A percentile compares a stretch with the other conserved stretches of the same genome.
phyloP scores from a whole-genome alignment of 2,113 vertebrate genomes.

The Argyrosomus japonicus region DNA sequence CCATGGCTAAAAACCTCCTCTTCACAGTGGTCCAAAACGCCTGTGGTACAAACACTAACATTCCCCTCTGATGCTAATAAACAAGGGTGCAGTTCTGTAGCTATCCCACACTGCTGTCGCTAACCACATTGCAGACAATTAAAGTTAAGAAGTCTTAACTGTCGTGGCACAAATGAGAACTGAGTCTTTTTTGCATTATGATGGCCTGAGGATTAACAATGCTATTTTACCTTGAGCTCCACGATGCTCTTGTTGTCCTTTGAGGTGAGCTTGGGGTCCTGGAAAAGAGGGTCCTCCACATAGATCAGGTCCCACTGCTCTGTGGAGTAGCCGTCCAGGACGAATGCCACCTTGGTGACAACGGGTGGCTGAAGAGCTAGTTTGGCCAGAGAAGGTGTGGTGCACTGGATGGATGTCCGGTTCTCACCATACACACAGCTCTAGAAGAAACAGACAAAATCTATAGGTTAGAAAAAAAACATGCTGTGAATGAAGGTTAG shows the following conservation, averaged over 20 bases:
- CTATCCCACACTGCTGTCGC: not conserved
- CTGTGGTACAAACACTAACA: too few relatives aligned
- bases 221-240: constrained; percentile 92
- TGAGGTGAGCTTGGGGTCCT: constrained; percentile 91
- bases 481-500: not conserved
- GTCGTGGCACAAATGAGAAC: not conserved
- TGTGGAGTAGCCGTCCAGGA: constrained; percentile 92
- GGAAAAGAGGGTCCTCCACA: constrained; percentile 94
- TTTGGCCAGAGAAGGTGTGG: constrained; percentile 92
- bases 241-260: constrained; percentile 92
- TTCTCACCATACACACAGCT: constrained; percentile 90
- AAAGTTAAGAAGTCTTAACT: not conserved
- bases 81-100: not conserved
- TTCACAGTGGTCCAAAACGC: too few relatives aligned
- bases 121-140: not conserved
- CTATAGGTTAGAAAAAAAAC: not conserved
- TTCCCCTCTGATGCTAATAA: too few relatives aligned
- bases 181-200: too few relatives aligned
- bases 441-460: constrained; percentile 76
- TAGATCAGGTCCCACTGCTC: constrained; percentile 92
- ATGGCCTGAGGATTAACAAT: not conserved
- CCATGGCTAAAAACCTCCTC: too few relatives aligned
- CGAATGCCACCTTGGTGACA: constrained; percentile 92
- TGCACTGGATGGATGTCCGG: constrained; percentile 92
- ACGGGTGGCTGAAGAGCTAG: constrained; percentile 90